phyloP scores from a whole-genome alignment of 2,888 invertebrate genomes.

The Zaprionus obscuricornis region DNA sequence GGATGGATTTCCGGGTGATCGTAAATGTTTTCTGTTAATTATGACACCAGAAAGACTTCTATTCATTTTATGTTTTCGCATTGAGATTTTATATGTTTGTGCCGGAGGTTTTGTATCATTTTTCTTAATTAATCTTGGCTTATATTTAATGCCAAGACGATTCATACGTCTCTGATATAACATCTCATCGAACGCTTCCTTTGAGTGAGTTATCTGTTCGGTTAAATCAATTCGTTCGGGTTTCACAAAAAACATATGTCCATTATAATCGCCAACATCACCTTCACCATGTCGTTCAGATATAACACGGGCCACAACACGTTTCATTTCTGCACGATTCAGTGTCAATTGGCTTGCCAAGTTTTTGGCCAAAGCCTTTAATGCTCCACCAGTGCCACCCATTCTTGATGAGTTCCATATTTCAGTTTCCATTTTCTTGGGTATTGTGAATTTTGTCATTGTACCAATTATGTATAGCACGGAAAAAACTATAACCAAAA shows the following conservation, averaged over 20 bases:
- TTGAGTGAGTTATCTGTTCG: constrained; percentile 52
- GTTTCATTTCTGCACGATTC: constrained; percentile 44
- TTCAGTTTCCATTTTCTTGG: constrained; percentile 23
- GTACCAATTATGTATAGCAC: not conserved
- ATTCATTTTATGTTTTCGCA: not conserved
- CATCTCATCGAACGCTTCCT: constrained; percentile 63
- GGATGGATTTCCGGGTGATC: not conserved
- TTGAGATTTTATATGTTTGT: constrained; percentile 6
- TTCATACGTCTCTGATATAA: constrained; percentile 15
- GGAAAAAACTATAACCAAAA: not conserved
- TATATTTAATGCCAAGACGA: not conserved
- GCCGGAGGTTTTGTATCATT: not conserved
- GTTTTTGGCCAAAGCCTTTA: constrained; percentile 55
- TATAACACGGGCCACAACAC: constrained; percentile 55
- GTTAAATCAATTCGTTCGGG: constrained; percentile 51
- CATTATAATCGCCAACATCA: constrained; percentile 51
- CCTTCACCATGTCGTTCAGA: constrained; percentile 46
- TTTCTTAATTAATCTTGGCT: not conserved
- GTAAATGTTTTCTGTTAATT: constrained; percentile 34
- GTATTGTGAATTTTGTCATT: constrained; percentile 7
- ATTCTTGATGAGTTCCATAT: constrained; percentile 54
- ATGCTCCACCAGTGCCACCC: constrained; percentile 51
- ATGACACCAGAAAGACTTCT: constrained; percentile 35
- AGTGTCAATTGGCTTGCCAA: constrained; percentile 50
- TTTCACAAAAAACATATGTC: constrained; percentile 52